Evolutionary conservation across 2,797 vertebrate species (phyloP), one percentile per base, ranked within the genome.

Genomic region (Urosaurus nigricauda): DNA sequence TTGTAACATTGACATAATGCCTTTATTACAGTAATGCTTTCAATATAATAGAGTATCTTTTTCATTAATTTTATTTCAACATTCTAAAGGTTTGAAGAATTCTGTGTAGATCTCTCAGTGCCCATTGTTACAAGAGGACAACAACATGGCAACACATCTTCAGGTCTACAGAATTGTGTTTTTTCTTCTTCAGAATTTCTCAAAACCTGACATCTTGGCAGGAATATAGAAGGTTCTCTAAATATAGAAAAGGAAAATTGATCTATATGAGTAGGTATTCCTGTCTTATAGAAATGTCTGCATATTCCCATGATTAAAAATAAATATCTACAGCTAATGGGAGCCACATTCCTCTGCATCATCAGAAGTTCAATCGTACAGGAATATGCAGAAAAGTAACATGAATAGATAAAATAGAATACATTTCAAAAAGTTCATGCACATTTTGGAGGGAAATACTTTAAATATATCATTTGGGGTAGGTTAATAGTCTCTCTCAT

Each of bases 401-500:
- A 40, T 35, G 16, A 85, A 83, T 37, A 79, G 14, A 94, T 5
- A 83, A 79, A 87, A 81, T 83, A 79, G 91, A 92, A 87, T 83
- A 78, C 2, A 40, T 40, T 85, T 83, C 8, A 78, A 93, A 77
- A 74, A 89, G 71, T 65, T 84, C 16, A 90, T 84, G 37, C n/a
- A 56, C 75, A 47, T 84, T 83, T 68, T 47, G 4, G 91, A 47
- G 89, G 88, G 92, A 17, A 47, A 26, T 19, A 14, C 9, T 80
- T 96, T 93, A 89, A 95, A 92, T 94, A 95, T 53, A 94, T 86
- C 26, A 81, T 95, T 96, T 96, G 93, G 91, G 95, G 89, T 92
- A 73, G 91, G 92, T 94, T 97, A 97, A 97, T 97, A 86, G 16
- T 93, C 90, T 96, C 91, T 96, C 97, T 96, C 96, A 95, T 96